These are phyloP conservation scores for Ochropleura leucogaster DNA, from an alignment of 2,888 invertebrate genomes.

Conservation along the genomic window DNA sequence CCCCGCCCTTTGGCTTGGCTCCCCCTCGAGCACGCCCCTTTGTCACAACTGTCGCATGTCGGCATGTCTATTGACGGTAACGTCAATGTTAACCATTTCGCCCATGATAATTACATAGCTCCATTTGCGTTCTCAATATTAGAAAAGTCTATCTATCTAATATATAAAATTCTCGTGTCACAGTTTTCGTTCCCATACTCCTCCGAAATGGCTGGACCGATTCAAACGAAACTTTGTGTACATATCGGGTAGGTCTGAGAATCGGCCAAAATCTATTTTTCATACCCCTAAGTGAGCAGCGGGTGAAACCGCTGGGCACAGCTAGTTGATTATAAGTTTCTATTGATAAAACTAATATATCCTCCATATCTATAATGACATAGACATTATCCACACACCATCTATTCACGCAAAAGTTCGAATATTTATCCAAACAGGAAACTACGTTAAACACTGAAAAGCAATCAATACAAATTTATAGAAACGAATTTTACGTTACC, in stretches of 20 bases:
- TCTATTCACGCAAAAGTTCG: neutral
- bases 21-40: conserved; percentile 74
- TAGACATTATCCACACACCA: too few species aligned
- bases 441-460: neutral
- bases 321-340: neutral
- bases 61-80: conserved; percentile 71
- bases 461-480: neutral
- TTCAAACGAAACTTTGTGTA: too few species aligned
- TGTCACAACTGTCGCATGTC: conserved; percentile 72
- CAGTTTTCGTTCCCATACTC: too few species aligned
- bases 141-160: neutral
- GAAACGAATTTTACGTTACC: neutral
- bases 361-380: neutral
- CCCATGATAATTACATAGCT: neutral
- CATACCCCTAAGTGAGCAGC: too few species aligned
- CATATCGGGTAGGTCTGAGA: too few species aligned
- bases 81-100: conserved; percentile 50
- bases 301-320: too few species aligned
- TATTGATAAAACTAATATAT: neutral
- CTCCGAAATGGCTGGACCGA: too few species aligned
- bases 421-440: neutral
- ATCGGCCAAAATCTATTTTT: too few species aligned
- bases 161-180: too few species aligned
- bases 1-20: conserved; percentile 69
- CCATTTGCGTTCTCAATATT: conserved; percentile 2